These are phyloP conservation scores for Neodon shergylaensis DNA, from an alignment of 2,113 vertebrate genomes.

Conservation along the genomic window DNA sequence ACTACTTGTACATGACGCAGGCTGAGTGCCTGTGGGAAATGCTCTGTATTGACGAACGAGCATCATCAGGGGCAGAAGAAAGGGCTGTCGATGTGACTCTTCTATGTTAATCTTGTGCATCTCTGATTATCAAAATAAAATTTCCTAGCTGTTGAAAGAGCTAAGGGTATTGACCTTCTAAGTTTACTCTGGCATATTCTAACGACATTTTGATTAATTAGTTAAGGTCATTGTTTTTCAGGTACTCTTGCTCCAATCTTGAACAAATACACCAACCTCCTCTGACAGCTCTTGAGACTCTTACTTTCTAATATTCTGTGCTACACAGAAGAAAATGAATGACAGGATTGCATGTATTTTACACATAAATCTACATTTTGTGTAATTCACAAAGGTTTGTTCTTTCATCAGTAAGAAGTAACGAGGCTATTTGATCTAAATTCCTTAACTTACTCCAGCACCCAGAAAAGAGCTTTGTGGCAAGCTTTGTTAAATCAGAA, in stretches of 20 bases:
- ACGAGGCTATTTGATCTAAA: background rate
- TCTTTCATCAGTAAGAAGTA: background rate
- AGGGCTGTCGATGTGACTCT: background rate
- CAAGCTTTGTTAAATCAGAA: background rate
- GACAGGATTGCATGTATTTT: background rate
- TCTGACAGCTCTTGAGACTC: slow-evolving; percentile 22
- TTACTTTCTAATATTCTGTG: background rate
- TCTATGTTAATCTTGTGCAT: background rate
- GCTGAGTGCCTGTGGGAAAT: background rate
- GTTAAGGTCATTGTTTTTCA: slow-evolving; percentile 24
- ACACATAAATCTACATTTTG: background rate
- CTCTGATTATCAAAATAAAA: slow-evolving; percentile 14
- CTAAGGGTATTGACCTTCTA: slow-evolving; percentile 21
- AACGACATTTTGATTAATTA: slow-evolving; percentile 61
- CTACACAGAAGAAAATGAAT: background rate
- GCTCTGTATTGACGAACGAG: background rate
- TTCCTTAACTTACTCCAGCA: background rate
- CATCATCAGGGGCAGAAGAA: background rate
- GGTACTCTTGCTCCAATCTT: background rate
- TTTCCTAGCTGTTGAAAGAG: slow-evolving; percentile 30
- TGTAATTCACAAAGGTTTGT: slow-evolving; percentile 8
- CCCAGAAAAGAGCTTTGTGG: background rate
- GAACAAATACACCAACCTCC: background rate
- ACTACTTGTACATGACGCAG: background rate
- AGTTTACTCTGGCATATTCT: slow-evolving; percentile 40